Conservation (phyloP, 2,113 vertebrate species). For the Peromyscus maniculatus region DNA sequence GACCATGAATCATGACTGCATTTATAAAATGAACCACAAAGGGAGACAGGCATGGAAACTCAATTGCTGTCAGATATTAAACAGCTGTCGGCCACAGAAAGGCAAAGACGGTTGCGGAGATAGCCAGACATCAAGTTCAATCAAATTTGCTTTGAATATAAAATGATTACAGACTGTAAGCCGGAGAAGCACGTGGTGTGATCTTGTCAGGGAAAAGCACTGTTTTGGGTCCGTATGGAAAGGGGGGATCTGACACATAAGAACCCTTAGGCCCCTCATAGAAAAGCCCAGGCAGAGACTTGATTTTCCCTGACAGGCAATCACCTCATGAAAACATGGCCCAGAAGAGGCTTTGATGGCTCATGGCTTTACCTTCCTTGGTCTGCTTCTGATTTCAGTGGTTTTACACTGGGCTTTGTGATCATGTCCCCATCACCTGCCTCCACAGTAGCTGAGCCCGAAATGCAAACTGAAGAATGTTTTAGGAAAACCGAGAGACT, state of each 20-base stretch:
- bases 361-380: background rate
- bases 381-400: background rate
- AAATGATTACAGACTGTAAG: slow-evolving; percentile 40
- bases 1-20: background rate
- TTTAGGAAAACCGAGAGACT: too few species aligned
- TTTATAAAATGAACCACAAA: slow-evolving; percentile 46
- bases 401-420: background rate
- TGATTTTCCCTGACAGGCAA: background rate
- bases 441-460: background rate
- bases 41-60: background rate
- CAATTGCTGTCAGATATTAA: slow-evolving; percentile 49
- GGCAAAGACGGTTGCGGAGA: slow-evolving; percentile 42
- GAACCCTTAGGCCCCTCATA: background rate
- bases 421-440: background rate
- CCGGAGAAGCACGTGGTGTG: background rate
- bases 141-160: slow-evolving; percentile 60
- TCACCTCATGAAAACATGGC: background rate
- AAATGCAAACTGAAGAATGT: background rate
- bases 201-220: background rate
- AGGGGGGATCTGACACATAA: background rate
- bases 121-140: slow-evolving; percentile 38
- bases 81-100: slow-evolving; percentile 45
- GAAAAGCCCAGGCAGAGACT: background rate
- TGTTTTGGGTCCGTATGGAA: background rate
- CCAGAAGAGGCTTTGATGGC: background rate